phyloP scores from a whole-genome alignment of 2,797 vertebrate genomes.

The Gobionotothen gibberifrons region DNA sequence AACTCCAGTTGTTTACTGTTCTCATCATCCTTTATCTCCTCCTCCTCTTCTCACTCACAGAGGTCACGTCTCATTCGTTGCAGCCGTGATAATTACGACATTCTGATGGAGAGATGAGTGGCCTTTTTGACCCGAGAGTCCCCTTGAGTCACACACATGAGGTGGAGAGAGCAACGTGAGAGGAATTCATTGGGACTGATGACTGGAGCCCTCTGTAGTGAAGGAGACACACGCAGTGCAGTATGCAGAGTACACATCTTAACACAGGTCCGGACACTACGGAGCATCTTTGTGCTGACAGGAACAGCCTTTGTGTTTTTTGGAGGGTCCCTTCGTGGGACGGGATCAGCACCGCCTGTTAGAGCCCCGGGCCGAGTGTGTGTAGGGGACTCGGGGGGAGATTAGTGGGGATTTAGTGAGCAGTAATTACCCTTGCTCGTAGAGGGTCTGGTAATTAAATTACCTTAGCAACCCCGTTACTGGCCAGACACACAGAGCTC shows the following conservation, averaged over 20 bases:
- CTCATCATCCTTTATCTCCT: conserved; percentile 9
- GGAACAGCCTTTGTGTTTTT: background rate
- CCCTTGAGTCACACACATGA: conserved; percentile 36
- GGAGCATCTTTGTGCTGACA: conserved; percentile 22
- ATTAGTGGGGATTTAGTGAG: conserved; percentile 83
- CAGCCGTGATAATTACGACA: conserved; percentile 70
- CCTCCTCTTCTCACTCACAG: conserved; percentile 24
- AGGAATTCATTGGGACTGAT: conserved; percentile 44
- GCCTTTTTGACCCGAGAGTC: conserved; percentile 58
- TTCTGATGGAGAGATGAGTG: conserved; percentile 62
- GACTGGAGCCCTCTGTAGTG: conserved; percentile 14
- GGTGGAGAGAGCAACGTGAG: conserved; percentile 32
- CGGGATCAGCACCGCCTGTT: conserved; percentile 35
- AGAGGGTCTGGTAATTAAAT: conserved; percentile 82
- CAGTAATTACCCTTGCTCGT: conserved; percentile 79
- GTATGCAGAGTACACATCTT: background rate
- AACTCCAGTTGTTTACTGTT: conserved; percentile 14
- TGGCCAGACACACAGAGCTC: conserved; percentile 51
- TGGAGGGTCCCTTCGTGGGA: conserved; percentile 36
- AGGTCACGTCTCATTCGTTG: conserved; percentile 63
- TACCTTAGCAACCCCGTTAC: conserved; percentile 74
- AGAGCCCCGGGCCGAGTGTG: conserved; percentile 54
- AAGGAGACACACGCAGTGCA: conserved; percentile 4
- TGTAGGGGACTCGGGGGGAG: conserved; percentile 71
- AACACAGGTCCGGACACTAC: background rate